These are phyloP conservation scores for Pangasius mekongensis DNA, from an alignment of 2,797 vertebrate genomes.

Conservation along the genomic window DNA sequence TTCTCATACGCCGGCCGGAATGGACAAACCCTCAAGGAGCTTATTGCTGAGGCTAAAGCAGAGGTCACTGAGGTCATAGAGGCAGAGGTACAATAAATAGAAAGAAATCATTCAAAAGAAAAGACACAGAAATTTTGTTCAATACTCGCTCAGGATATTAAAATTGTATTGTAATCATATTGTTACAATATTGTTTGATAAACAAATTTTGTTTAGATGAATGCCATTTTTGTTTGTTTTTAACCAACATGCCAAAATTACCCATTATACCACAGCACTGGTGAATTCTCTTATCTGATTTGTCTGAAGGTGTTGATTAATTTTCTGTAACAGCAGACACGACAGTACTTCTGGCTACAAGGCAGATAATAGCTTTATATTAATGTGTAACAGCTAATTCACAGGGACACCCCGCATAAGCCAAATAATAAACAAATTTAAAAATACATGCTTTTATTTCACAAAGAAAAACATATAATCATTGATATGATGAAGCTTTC, in stretches of 20 bases:
- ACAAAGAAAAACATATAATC: neutral
- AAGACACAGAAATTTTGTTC: neutral
- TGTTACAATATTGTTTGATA: neutral
- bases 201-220: neutral
- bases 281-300: neutral
- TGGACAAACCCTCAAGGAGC: conserved; percentile 65
- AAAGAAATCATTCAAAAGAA: neutral
- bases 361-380: neutral
- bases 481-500: neutral
- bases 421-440: neutral
- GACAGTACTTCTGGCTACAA: neutral
- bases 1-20: conserved; percentile 62
- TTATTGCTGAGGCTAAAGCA: conserved; percentile 72
- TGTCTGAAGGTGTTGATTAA: neutral
- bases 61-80: conserved; percentile 68
- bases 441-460: neutral
- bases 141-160: neutral
- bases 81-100: conserved; percentile 52
- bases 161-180: neutral
- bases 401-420: neutral
- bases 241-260: neutral
- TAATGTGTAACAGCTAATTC: neutral
- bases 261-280: too few relatives aligned
- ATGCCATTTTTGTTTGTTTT: neutral
- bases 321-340: neutral